Conservation (phyloP, 2,797 vertebrate species). For the Poecilia gillii region DNA sequence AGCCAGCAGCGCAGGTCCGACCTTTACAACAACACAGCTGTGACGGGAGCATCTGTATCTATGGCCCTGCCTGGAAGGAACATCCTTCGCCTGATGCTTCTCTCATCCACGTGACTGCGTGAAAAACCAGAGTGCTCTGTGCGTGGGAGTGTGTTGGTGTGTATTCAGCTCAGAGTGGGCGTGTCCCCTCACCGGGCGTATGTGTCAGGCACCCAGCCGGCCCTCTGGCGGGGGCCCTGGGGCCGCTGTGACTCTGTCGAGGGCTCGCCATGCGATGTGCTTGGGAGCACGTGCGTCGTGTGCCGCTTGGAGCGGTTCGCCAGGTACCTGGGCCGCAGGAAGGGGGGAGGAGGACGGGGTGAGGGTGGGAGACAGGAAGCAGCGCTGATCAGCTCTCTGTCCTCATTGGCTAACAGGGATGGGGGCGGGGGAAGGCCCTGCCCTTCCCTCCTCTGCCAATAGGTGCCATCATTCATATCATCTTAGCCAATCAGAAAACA, state of each 20-base stretch:
- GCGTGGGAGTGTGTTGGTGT: conserved; percentile 55
- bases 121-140: conserved; percentile 18
- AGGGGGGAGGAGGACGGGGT: conserved; percentile 72
- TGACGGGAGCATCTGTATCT: not conserved
- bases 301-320: conserved; percentile 99
- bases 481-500: conserved; percentile 76
- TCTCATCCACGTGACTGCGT: conserved; percentile 18
- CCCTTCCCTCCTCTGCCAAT: conserved; percentile 73
- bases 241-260: conserved; percentile 92
- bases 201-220: conserved; percentile 90
- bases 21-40: not conserved
- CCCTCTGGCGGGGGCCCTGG: conserved; percentile 92
- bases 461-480: conserved; percentile 74
- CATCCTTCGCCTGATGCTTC: conserved; percentile 13
- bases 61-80: conserved; percentile 2
- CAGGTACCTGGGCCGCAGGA: conserved; percentile 97
- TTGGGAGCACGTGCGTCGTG: conserved; percentile 93
- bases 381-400: conserved; percentile 85
- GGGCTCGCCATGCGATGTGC: conserved; percentile 92
- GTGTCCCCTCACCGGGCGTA: conserved; percentile 94
- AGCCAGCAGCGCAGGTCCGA: not conserved
- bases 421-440: conserved; percentile 49
- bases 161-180: conserved; percentile 63
- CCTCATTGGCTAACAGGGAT: conserved; percentile 71
- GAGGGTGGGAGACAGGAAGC: conserved; percentile 84